Evolutionary conservation across 2,888 invertebrate species (phyloP).

Genomic region (Panopea generosa): DNA sequence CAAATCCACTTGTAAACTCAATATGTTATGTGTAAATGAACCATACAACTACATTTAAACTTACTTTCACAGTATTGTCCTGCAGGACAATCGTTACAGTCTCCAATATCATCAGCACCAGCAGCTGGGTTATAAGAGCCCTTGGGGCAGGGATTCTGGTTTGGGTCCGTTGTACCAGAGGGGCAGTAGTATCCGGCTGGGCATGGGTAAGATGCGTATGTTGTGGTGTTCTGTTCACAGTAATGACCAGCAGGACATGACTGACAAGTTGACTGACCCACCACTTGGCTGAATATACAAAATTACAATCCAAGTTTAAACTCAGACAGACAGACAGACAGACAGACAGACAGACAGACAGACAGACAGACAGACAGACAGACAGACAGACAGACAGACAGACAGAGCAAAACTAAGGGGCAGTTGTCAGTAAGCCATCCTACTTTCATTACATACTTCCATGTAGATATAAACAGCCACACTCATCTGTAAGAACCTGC

Average conservation of each 20-base stretch:
- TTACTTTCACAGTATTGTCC: constrained; percentile 82
- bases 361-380: too few relatives aligned
- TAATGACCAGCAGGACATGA: constrained; percentile 81
- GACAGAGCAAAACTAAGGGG: background rate
- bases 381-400: too few relatives aligned
- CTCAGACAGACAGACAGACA: too few relatives aligned
- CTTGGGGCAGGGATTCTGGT: constrained; percentile 79
- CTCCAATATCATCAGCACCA: constrained; percentile 67
- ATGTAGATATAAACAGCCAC: too few relatives aligned
- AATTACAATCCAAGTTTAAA: too few relatives aligned
- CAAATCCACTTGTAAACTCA: too few relatives aligned
- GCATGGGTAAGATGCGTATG: constrained; percentile 75
- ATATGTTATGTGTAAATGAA: too few relatives aligned
- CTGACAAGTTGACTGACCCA: constrained; percentile 73
- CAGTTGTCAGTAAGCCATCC: too few relatives aligned
- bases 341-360: too few relatives aligned
- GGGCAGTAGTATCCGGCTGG: constrained; percentile 82
- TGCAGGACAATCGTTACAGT: constrained; percentile 81
- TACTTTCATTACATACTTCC: too few relatives aligned
- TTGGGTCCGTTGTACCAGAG: constrained; percentile 73
- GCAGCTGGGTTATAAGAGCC: constrained; percentile 80
- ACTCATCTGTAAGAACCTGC: constrained; percentile 80
- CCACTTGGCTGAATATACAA: constrained; percentile 1
- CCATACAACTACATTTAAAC: too few relatives aligned
- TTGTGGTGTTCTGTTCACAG: constrained; percentile 79